A percentile compares a stretch with the other conserved stretches of the same genome.
phyloP scores from a whole-genome alignment of 2,113 vertebrate genomes.

The Channa argus region DNA sequence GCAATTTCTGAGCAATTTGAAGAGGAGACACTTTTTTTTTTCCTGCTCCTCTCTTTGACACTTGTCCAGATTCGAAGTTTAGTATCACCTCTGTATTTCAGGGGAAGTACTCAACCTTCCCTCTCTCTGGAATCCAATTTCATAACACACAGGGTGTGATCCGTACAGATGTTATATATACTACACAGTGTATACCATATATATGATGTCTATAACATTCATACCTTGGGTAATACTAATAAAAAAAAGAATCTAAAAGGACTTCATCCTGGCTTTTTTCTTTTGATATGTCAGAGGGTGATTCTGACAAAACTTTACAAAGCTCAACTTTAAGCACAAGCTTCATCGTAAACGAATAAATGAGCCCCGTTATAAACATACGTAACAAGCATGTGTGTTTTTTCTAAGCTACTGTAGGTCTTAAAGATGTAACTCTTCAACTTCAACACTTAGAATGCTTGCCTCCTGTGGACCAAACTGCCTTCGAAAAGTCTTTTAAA shows the following conservation, averaged over 20 bases:
- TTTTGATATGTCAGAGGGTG: conserved; percentile 25
- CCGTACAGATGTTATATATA: conserved; percentile 55
- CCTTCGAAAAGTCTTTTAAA: too few relatives aligned
- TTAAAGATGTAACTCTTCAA: too few relatives aligned
- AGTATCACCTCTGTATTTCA: conserved; percentile 3
- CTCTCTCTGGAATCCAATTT: conserved; percentile 2
- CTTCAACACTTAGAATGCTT: too few relatives aligned
- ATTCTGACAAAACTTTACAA: conserved; percentile 41
- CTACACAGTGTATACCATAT: conserved; percentile 46
- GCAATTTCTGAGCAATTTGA: conserved; percentile 20
- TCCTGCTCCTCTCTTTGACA: conserved; percentile 11
- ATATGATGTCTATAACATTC: conserved; percentile 56
- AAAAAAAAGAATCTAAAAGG: conserved; percentile 44
- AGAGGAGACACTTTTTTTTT: background rate
- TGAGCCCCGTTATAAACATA: conserved; percentile 57
- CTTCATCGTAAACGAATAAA: conserved; percentile 55
- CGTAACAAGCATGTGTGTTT: conserved; percentile 25
- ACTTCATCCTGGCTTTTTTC: conserved; percentile 44
- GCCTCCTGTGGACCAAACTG: too few relatives aligned
- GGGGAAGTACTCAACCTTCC: background rate
- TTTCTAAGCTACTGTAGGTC: conserved; percentile 8
- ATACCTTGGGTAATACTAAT: conserved; percentile 44
- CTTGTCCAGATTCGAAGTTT: background rate
- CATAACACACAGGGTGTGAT: conserved; percentile 2
- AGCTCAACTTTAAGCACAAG: conserved; percentile 46